These are phyloP conservation scores for Diachasma alloeum DNA, from an alignment of 1,140 invertebrate species.

Conservation along the genomic window DNA sequence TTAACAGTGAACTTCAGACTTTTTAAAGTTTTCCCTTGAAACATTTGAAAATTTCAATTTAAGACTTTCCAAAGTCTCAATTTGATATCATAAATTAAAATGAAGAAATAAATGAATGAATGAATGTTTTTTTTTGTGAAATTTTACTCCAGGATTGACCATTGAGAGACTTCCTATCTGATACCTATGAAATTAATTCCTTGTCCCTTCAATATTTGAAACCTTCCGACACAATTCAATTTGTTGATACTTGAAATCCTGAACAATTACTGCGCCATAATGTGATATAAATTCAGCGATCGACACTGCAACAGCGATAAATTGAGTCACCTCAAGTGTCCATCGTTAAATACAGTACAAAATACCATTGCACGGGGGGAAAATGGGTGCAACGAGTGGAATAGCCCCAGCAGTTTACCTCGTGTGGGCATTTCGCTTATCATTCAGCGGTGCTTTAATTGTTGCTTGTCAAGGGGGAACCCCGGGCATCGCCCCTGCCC, in stretches of 20 bases:
- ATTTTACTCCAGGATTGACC: too few species aligned
- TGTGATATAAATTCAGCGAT: neutral
- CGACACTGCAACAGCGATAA: neutral
- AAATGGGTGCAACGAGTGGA: neutral
- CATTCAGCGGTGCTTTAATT: slow-evolving; percentile 15
- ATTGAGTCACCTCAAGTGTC: neutral
- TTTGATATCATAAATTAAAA: too few species aligned
- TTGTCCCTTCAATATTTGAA: too few species aligned
- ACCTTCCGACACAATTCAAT: neutral
- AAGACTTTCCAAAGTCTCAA: too few species aligned
- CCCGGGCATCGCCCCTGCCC: neutral
- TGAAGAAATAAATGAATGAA: too few species aligned
- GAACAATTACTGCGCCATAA: neutral
- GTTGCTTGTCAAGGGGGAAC: neutral
- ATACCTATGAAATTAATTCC: neutral
- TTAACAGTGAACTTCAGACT: too few species aligned
- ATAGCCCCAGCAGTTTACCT: neutral
- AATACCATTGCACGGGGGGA: neutral
- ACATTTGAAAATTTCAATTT: too few species aligned
- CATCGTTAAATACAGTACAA: neutral
- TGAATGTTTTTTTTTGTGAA: too few species aligned
- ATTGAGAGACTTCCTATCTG: too few species aligned
- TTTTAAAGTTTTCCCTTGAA: too few species aligned
- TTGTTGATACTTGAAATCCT: neutral
- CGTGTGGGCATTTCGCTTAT: slow-evolving; percentile 9